Base-by-base conservation (phyloP, 2,888 invertebrate genomes). In the Rhynchonema sp. region DNA sequence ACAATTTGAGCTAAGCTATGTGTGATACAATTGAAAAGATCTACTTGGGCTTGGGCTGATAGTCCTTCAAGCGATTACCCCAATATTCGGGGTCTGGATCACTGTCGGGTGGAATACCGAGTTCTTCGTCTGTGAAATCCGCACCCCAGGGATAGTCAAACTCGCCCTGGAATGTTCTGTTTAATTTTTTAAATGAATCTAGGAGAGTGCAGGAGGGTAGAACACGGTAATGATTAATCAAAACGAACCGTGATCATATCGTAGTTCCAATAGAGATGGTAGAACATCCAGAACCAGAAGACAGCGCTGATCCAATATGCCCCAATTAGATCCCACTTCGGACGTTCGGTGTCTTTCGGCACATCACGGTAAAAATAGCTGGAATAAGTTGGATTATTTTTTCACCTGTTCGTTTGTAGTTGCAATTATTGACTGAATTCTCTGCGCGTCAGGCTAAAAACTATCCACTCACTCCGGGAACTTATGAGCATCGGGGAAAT, bases 61-160 rank as follows among this genome's bases (percentile, higher is more conserved):
- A 6, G 26, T 54, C 13, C 6, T 3, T 59, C 59, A 64, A 61
- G 64, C 69, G 70, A 57, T 69, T 63, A 58, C 70, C 70, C 70
- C 70, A 71, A 63, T 70, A 70, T 63, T 70, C 71, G 38, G 71
- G 71, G 64, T 71, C 70, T 46, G 61, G 59, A 1, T 66, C 69
- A 29, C 64, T 66, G 60, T 69, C 71, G 27, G 69, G 62, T 30
- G 71, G 70, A 60, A 71, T 71, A 49, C 71, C 71, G 59, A 71
- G 67, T 60, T 71, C 71, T 56, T 67, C 70, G 60, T 71, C 70
- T 26, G 66, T 65, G 65, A 69, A 71, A 63, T 71, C 70, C 58
- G 62, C 59, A 56, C 66, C 57, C 62, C 70, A 68, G 28, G 71
- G 71, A 67, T 66, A 65, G 65, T 71, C 9, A 9, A 3, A 54